A percentile compares a stretch with the other conserved stretches of the same genome.
phyloP scores from a whole-genome alignment of 2,888 invertebrate genomes.

The Megastigmus dorsalis region DNA sequence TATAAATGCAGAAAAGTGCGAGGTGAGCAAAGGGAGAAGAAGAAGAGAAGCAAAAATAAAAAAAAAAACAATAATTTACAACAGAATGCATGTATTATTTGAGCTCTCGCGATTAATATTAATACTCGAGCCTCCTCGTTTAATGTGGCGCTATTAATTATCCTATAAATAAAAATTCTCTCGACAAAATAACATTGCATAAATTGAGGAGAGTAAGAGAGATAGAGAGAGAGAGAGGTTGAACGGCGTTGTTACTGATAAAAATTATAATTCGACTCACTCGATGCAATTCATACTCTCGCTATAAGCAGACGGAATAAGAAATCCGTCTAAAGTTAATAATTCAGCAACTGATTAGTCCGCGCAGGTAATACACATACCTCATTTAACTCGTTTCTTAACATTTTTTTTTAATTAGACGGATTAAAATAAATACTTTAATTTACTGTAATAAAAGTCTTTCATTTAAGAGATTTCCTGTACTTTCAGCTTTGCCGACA shows the following conservation, averaged over 20 bases:
- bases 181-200: conserved; percentile 17
- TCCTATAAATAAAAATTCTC: conserved; percentile 26
- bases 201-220: neutral
- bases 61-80: conserved; percentile 26
- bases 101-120: conserved; percentile 27
- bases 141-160: conserved; percentile 33
- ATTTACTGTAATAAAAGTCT: conserved; percentile 23
- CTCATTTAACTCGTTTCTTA: conserved; percentile 12
- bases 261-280: conserved; percentile 32
- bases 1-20: conserved; percentile 19
- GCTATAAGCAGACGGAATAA: neutral
- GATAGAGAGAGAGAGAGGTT: neutral
- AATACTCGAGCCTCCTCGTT: conserved; percentile 21
- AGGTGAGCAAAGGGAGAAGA: neutral
- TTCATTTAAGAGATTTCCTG: conserved; percentile 8
- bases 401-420: conserved; percentile 44
- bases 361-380: neutral
- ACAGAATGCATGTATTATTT: conserved; percentile 21
- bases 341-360: conserved; percentile 14
- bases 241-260: neutral
- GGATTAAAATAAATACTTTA: conserved; percentile 31
- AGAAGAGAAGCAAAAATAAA: too few relatives aligned
- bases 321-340: conserved; percentile 6
- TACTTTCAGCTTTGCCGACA: conserved; percentile 25
- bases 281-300: conserved; percentile 28